Conservation (phyloP, 2,888 invertebrate species). For the Ormyrus thymus region DNA sequence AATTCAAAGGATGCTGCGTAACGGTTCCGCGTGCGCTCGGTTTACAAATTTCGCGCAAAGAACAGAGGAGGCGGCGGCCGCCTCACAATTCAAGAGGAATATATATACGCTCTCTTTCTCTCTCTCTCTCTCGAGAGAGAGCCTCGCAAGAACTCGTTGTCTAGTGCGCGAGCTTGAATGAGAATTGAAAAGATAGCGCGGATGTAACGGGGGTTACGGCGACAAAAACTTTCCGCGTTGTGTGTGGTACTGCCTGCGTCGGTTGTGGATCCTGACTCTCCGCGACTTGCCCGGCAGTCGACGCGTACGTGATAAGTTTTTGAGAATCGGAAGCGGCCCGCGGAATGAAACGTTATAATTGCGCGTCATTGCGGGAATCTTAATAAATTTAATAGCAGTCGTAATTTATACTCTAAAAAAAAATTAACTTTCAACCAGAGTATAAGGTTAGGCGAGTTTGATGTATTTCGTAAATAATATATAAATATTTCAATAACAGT, state of each 20-base stretch:
- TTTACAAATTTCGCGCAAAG: conserved; percentile 1
- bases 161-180: conserved; percentile 4
- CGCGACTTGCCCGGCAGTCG: not conserved
- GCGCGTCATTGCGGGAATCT: not conserved
- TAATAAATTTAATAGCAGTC: not conserved
- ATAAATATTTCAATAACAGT: too few relatives aligned
- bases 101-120: too few relatives aligned
- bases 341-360: conserved; percentile 11
- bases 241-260: not conserved
- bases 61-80: too few relatives aligned
- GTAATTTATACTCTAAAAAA: too few relatives aligned
- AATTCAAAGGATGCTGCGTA: too few relatives aligned
- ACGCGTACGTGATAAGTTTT: not conserved
- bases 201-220: conserved; percentile 9
- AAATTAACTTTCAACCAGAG: too few relatives aligned
- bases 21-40: too few relatives aligned
- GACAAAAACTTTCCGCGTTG: not conserved
- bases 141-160: too few relatives aligned
- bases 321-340: not conserved
- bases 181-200: conserved; percentile 26
- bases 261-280: not conserved
- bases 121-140: too few relatives aligned
- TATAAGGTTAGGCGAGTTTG: too few relatives aligned
- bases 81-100: too few relatives aligned
- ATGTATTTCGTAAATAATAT: too few relatives aligned